These are phyloP conservation scores for Leuciscus waleckii DNA, from an alignment of 2,797 vertebrate genomes.

Conservation along the genomic window DNA sequence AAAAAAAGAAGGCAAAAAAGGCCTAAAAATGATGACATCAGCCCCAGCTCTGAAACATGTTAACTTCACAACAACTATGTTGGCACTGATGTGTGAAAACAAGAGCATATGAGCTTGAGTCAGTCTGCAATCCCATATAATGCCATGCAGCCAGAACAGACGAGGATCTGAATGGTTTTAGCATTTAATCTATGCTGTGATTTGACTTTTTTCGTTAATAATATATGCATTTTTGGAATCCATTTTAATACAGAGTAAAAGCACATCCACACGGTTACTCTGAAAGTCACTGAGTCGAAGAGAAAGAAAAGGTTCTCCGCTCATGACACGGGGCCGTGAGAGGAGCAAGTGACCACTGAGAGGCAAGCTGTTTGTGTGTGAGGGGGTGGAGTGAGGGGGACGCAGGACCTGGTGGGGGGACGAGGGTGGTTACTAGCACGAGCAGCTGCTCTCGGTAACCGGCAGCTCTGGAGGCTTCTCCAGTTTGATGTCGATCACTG, in stretches of 20 bases:
- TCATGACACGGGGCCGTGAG: conserved; percentile 77
- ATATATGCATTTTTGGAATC: conserved; percentile 64
- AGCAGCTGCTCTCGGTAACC: conserved; percentile 92
- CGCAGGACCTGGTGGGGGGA: conserved; percentile 15
- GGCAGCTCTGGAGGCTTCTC: conserved; percentile 90
- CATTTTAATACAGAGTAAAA: conserved; percentile 80
- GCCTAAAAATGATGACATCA: conserved; percentile 60
- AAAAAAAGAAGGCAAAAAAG: conserved; percentile 54
- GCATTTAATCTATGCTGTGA: conserved; percentile 73
- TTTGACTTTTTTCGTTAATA: conserved; percentile 62
- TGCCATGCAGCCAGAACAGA: conserved; percentile 89
- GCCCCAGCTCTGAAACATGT: conserved; percentile 71
- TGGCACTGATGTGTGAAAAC: conserved; percentile 86
- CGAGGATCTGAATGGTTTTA: conserved; percentile 71
- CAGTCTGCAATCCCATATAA: conserved; percentile 86
- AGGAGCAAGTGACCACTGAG: conserved; percentile 79
- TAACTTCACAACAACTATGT: conserved; percentile 79
- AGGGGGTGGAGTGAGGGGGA: conserved; percentile 56
- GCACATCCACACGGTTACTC: conserved; percentile 86
- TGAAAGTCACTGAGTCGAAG: conserved; percentile 84
- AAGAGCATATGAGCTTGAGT: conserved; percentile 80
- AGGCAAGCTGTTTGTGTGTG: conserved; percentile 74
- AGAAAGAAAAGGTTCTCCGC: conserved; percentile 74
- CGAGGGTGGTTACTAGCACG: conserved; percentile 82
- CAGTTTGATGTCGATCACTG: conserved; percentile 94